These are phyloP conservation scores for Ursus arctos DNA, from an alignment of 2,113 vertebrate species.

Conservation along the genomic window DNA sequence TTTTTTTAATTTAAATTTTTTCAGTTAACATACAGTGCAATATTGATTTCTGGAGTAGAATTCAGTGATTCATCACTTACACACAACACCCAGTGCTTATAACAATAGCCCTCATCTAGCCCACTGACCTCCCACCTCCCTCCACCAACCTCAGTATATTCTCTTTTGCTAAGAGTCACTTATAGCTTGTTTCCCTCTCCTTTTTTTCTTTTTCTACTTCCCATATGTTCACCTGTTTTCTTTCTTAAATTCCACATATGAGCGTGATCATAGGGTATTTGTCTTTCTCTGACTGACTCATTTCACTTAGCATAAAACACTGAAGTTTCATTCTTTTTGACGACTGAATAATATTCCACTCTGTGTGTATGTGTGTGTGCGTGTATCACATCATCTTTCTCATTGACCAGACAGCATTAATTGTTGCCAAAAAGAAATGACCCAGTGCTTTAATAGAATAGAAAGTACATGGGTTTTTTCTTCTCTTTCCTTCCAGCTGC, in stretches of 20 bases:
- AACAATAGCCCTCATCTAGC: neutral
- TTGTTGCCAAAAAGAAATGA: slow-evolving; percentile 39
- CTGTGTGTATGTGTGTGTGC: neutral
- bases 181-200: too few relatives aligned
- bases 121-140: neutral
- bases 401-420: slow-evolving; percentile 16
- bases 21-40: too few relatives aligned
- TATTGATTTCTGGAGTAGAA: neutral
- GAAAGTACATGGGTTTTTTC: neutral
- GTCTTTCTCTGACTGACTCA: neutral
- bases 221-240: too few relatives aligned
- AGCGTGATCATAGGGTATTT: neutral
- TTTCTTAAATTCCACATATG: neutral
- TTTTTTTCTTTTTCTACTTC: too few relatives aligned
- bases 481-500: neutral
- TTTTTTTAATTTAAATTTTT: neutral
- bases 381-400: neutral
- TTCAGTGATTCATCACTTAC: neutral
- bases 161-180: neutral
- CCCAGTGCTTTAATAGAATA: slow-evolving; percentile 44
- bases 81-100: neutral
- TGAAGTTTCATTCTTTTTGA: neutral
- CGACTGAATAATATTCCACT: neutral
- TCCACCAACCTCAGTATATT: neutral
- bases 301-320: neutral